Conservation (phyloP, 2,113 vertebrate genomes). For the Crotalus horridus region DNA sequence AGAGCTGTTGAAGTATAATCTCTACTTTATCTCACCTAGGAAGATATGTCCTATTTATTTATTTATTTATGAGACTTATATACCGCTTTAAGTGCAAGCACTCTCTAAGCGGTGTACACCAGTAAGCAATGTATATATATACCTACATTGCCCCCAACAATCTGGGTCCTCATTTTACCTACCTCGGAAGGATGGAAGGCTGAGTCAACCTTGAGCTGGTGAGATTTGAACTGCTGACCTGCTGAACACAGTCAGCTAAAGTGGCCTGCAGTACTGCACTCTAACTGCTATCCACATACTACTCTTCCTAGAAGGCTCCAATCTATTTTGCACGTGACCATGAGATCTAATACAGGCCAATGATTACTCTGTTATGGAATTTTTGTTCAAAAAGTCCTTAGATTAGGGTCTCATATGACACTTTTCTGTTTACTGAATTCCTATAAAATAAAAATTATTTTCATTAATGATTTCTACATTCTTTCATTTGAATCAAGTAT, state of each 20-base stretch:
- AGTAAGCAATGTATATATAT: no score
- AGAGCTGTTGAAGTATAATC: background rate
- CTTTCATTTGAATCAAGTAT: background rate
- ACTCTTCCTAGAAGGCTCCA: background rate
- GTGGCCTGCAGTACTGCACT: no score
- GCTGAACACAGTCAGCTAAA: no score
- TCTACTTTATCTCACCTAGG: background rate
- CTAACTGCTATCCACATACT: background rate
- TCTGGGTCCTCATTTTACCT: no score
- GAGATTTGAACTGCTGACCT: no score
- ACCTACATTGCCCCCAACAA: no score
- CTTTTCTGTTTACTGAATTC: background rate
- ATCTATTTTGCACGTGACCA: background rate
- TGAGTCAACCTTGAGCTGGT: no score
- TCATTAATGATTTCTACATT: background rate
- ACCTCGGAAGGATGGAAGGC: no score
- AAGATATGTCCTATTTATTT: background rate
- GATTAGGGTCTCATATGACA: background rate
- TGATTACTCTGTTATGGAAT: background rate
- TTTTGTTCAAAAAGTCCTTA: background rate
- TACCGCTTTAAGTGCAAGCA: no score
- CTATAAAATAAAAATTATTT: background rate
- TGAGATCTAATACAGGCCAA: background rate
- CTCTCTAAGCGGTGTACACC: no score
- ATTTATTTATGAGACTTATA: no score